Evolutionary conservation across 2,113 vertebrate genomes (phyloP).

Genomic region (Oreocharis arfaki): DNA sequence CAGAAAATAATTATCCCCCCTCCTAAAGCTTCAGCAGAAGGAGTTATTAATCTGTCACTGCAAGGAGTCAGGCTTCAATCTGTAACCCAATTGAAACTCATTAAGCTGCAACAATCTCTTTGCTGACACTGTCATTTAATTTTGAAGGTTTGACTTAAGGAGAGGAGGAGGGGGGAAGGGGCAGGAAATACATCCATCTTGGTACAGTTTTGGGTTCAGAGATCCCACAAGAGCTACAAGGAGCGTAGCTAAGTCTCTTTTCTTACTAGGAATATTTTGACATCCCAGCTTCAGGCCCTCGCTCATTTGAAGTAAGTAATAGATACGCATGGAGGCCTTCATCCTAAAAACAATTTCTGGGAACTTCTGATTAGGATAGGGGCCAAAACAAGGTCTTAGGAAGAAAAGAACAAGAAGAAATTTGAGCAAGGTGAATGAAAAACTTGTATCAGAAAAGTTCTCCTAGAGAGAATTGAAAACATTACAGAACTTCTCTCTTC

Average conservation of each 20-base stretch:
- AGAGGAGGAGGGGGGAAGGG: background rate
- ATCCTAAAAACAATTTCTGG: background rate
- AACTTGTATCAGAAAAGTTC: background rate
- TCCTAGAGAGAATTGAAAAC: background rate
- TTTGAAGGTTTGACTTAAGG: background rate
- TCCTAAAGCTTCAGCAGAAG: background rate
- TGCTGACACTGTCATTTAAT: conserved; percentile 8
- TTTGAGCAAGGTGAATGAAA: background rate
- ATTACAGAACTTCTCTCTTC: background rate
- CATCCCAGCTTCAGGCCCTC: background rate
- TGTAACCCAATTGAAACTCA: background rate
- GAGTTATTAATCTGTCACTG: conserved; percentile 30
- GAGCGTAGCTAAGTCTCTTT: background rate
- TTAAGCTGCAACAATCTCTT: background rate
- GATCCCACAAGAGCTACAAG: background rate
- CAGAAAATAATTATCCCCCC: background rate
- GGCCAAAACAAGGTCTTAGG: background rate
- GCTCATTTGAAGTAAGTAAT: background rate
- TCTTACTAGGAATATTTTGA: background rate
- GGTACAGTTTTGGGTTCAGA: background rate
- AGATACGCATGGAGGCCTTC: background rate
- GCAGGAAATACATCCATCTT: background rate
- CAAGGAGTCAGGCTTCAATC: conserved; percentile 9
- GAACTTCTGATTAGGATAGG: background rate
- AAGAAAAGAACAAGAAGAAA: background rate